These are phyloP conservation scores for Frieseomelitta varia DNA, from an alignment of 1,140 invertebrate species.

Conservation along the genomic window DNA sequence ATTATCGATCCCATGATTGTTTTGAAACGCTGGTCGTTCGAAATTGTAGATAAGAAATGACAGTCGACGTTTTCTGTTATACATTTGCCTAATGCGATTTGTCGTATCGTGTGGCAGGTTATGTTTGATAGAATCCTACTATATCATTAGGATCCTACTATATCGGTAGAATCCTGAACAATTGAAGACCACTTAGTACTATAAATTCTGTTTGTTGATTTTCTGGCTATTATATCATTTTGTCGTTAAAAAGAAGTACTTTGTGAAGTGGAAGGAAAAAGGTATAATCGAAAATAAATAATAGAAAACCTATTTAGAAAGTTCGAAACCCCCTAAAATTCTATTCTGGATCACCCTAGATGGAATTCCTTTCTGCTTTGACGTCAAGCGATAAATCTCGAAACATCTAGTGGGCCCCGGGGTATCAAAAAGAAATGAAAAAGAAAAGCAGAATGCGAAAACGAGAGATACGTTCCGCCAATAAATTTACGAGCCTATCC, in stretches of 20 bases:
- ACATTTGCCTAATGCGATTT: slow-evolving; percentile 34
- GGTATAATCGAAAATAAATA: too few relatives aligned
- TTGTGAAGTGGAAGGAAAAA: background rate
- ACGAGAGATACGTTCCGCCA: slow-evolving; percentile 59
- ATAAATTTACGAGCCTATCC: slow-evolving; percentile 77
- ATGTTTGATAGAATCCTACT: slow-evolving; percentile 7
- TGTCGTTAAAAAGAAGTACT: background rate
- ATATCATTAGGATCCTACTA: slow-evolving; percentile 32
- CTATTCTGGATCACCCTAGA: slow-evolving; percentile 7
- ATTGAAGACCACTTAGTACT: background rate
- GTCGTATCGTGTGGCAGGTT: slow-evolving; percentile 15
- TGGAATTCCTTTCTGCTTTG: slow-evolving; percentile 42
- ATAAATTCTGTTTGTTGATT: background rate
- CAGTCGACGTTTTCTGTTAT: slow-evolving; percentile 31
- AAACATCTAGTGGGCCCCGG: slow-evolving; percentile 25
- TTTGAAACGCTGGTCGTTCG: background rate
- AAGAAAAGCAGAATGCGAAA: slow-evolving; percentile 53
- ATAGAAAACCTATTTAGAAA: background rate
- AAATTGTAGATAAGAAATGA: background rate
- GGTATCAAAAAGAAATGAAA: slow-evolving; percentile 19
- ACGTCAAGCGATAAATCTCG: slow-evolving; percentile 60
- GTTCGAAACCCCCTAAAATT: background rate
- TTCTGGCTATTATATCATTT: background rate
- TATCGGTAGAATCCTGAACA: slow-evolving; percentile 25
- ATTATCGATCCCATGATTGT: slow-evolving; percentile 14